These are phyloP conservation scores for Microtus ochrogaster DNA, from an alignment of 2,113 vertebrate genomes.

Conservation along the genomic window DNA sequence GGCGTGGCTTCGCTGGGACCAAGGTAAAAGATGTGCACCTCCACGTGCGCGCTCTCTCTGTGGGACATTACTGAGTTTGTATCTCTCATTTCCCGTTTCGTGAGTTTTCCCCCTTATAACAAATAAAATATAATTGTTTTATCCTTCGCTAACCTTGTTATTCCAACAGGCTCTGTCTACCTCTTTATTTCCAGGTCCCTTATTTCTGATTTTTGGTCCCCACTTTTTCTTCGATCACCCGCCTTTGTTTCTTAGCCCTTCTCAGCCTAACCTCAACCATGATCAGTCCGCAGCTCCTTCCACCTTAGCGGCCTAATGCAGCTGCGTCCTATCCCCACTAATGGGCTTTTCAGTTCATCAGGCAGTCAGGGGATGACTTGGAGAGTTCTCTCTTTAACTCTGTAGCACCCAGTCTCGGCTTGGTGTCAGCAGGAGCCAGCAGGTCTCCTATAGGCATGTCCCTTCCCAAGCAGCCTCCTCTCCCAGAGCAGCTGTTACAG, in stretches of 20 bases:
- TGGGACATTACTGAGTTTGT: too few species aligned
- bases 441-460: not conserved
- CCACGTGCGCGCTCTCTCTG: too few species aligned
- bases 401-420: not conserved
- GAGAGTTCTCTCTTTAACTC: not conserved
- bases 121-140: too few species aligned
- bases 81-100: too few species aligned
- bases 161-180: not conserved
- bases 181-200: not conserved
- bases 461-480: not conserved
- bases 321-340: not conserved
- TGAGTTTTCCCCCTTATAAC: too few species aligned
- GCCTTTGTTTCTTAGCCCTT: not conserved
- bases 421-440: not conserved
- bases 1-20: too few species aligned
- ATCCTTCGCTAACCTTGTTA: too few species aligned
- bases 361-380: not conserved
- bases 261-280: not conserved
- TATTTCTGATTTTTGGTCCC: not conserved
- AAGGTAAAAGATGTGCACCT: too few species aligned
- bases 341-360: not conserved
- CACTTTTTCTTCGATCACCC: not conserved
- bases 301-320: not conserved
- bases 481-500: not conserved
- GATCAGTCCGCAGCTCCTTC: not conserved